Base-by-base conservation (phyloP, 2,888 invertebrate genomes). In the Cerastis leucographa region DNA sequence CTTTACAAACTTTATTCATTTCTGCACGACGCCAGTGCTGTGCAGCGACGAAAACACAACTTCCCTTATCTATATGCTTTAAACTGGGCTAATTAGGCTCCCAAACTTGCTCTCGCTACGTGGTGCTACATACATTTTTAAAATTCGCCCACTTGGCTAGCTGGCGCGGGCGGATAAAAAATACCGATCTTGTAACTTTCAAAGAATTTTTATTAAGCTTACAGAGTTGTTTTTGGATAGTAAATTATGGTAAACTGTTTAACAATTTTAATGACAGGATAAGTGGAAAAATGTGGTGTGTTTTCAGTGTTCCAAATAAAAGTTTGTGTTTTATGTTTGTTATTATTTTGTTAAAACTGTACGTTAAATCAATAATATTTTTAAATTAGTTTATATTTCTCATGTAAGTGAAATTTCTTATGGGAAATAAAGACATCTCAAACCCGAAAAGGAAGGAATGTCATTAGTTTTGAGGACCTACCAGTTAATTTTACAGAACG, bases 111-210 rank as follows among this genome's bases (percentile, higher is more conserved):
- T 40, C 67, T 7, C 2, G 44, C 73, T 80, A 81, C 85, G 85
- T 85, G 85, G 71, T 85, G 82, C n/a, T 54, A 74, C 85, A 85
- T 87, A 76, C 73, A 85, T 85, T 87, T 85, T 84, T 78, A 0
- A 82, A 85, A 79, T 82, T 85, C 73, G 75, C 77, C 71, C 75
- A 75, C 81, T 84, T 85, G 65, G 42, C 78, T 65, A 44, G 59
- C 62, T 35, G 59, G 69, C 71, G 68, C 71, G 22, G 42, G 35
- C 12, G 62, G 71, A 79, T 67, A 84, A 74, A 83, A 83, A 85
- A 76, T 78, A 44, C 83, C 62, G 64, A 84, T 78, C 70, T 82
- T 61, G 72, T 74, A 64, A 66, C 19, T 74, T 78, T 54, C 46
- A 64, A 81, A 46, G 77, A 72, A 64, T 82, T 85, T 81, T 83